Evolutionary conservation across 2,888 invertebrate species (phyloP), one percentile per base, ranked within the genome.

Genomic region (Dyspetes luteomarginatus): DNA sequence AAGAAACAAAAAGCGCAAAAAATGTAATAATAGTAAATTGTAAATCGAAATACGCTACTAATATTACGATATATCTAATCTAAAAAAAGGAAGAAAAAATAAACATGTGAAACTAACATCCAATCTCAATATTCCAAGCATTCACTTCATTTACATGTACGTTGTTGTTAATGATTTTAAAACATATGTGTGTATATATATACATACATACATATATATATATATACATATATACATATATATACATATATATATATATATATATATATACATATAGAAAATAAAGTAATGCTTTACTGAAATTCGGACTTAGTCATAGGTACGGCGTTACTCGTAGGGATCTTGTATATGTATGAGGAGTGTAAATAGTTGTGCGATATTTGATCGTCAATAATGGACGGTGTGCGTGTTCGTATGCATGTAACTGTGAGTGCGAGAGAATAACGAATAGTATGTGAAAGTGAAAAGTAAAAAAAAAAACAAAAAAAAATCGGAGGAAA

Each of bases 81-180:
- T 85, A 83, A 83, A 56, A 30, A 12, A 67, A 73, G 50, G 55
- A 75, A 60, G 43, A 81, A 69, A 45, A 58, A 65, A 48, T 45
- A 56, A 56, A 52, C 43, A 62, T 22, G 76, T 68, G 71, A 71
- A 85, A 88, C 87, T 89, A 90, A 90, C 88, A 89, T 84, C 86
- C 85, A 88, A 86, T 90, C 86, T 89, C 88, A 88, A 89, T 90
- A 89, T 90, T 90, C 88, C 90, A 90, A 87, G 88, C 88, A 89
- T 89, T 87, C 88, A 90, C 86, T 90, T 90, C 88, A 88, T 89
- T 90, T 89, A 90, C 86, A 88, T 89, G 89, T 90, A 89, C 87
- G 89, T 89, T 89, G 90, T 91, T 90, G 89, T 88, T 90, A 89
- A 89, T 88, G 85, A 82, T 83, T 84, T n/a, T 87, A 88, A 89